These are phyloP conservation scores for Geophilus truncorum DNA, from an alignment of 2,888 invertebrate genomes.

Conservation along the genomic window DNA sequence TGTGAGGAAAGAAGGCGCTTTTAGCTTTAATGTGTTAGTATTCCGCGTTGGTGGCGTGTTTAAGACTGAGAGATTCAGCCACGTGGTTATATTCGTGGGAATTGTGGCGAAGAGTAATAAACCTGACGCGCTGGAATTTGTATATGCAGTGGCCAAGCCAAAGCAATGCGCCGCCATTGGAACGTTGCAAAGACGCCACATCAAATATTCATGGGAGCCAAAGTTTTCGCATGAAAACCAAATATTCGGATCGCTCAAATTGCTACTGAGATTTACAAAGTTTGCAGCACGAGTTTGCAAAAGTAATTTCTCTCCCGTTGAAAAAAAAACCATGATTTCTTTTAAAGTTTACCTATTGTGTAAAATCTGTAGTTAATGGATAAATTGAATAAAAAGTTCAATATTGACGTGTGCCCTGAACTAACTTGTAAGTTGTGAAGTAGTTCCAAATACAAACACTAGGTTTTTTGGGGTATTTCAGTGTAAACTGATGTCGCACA, in stretches of 20 bases:
- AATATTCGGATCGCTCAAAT: not conserved
- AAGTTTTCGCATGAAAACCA: not conserved
- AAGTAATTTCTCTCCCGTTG: no score
- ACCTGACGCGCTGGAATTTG: not conserved
- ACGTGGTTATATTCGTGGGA: slow-evolving; percentile 14
- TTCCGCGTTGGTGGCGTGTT: not conserved
- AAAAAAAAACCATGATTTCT: no score
- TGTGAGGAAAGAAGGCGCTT: not conserved
- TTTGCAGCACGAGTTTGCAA: no score
- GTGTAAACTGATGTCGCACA: no score
- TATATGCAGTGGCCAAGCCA: slow-evolving; percentile 3
- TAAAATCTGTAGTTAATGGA: no score
- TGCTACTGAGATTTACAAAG: not conserved
- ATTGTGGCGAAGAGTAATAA: slow-evolving; percentile 2
- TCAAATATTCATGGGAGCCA: not conserved
- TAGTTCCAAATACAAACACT: no score
- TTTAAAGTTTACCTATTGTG: no score
- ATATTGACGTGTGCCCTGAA: no score
- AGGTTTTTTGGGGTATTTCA: no score
- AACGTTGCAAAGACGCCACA: not conserved
- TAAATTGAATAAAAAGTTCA: no score
- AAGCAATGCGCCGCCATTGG: not conserved
- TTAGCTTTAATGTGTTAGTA: slow-evolving; percentile 3
- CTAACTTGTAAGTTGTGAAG: no score
- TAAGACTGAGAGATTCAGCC: slow-evolving; percentile 4